phyloP scores from a whole-genome alignment of 2,797 vertebrate genomes.

The Sandelia bainsii region DNA sequence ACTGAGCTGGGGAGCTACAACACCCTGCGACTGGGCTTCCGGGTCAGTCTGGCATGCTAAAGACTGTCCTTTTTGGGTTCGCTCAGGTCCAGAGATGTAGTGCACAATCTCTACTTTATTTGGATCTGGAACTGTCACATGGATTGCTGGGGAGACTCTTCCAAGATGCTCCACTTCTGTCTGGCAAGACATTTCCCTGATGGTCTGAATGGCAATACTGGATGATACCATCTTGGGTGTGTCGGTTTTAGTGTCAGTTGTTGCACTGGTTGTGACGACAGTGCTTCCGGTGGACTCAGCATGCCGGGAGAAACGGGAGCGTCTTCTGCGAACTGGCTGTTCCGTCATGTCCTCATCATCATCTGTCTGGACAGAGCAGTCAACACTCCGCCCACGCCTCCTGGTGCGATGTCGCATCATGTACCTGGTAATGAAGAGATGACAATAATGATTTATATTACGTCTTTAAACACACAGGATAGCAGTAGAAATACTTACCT shows the following conservation, averaged over 20 bases:
- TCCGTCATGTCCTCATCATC: conserved; percentile 94
- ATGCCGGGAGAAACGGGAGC: conserved; percentile 92
- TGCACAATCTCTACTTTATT: conserved; percentile 95
- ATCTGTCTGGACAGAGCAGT: conserved; percentile 97
- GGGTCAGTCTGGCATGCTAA: conserved; percentile 97
- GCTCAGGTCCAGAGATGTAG: conserved; percentile 97
- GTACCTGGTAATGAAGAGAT: conserved; percentile 73
- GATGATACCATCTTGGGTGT: conserved; percentile 82
- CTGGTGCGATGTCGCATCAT: conserved; percentile 90
- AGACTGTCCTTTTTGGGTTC: conserved; percentile 94
- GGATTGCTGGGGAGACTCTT: conserved; percentile 93
- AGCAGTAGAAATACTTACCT: background rate
- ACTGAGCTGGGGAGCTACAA: conserved; percentile 92
- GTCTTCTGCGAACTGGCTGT: conserved; percentile 93
- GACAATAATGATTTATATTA: background rate
- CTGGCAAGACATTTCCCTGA: conserved; percentile 96
- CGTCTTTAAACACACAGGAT: background rate
- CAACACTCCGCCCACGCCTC: conserved; percentile 90
- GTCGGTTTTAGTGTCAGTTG: conserved; percentile 67
- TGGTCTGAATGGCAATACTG: conserved; percentile 95
- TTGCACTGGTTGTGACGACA: conserved; percentile 53
- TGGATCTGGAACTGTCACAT: conserved; percentile 94
- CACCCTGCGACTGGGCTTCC: conserved; percentile 90
- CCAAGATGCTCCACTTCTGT: conserved; percentile 94
- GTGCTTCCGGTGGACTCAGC: conserved; percentile 85